Evolutionary conservation across 2,797 vertebrate genomes (phyloP).

Genomic region (Oreonectes daqikongensis): DNA sequence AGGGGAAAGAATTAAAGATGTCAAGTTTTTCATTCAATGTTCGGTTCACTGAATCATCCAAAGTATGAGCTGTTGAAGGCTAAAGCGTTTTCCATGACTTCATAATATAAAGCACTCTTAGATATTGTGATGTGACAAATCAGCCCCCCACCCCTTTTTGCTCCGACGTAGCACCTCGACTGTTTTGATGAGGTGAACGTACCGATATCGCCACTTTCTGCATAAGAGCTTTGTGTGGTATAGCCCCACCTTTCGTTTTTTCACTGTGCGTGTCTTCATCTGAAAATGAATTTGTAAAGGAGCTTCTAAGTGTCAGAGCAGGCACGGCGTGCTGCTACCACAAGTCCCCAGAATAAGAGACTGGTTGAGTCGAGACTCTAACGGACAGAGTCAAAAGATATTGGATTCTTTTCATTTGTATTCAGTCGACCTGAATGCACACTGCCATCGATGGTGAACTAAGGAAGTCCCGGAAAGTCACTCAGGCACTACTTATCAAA

Average conservation of each 20-base stretch:
- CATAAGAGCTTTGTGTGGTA: conserved; percentile 74
- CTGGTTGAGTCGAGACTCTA: conserved; percentile 37
- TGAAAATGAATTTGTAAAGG: conserved; percentile 92
- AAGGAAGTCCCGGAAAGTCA: conserved; percentile 45
- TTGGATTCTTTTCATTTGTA: conserved; percentile 13
- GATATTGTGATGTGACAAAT: conserved; percentile 75
- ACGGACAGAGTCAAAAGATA: neutral
- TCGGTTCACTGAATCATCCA: conserved; percentile 22
- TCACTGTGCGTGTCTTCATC: conserved; percentile 73
- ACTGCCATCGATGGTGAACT: conserved; percentile 32
- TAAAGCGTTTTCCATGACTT: conserved; percentile 54
- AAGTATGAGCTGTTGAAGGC: conserved; percentile 52
- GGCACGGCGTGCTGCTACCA: conserved; percentile 86
- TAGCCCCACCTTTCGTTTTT: conserved; percentile 70
- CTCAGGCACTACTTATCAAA: conserved; percentile 38
- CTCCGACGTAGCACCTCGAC: conserved; percentile 60
- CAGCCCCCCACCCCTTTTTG: conserved; percentile 55
- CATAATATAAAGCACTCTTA: conserved; percentile 51
- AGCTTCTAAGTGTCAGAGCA: conserved; percentile 72
- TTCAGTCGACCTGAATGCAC: conserved; percentile 43
- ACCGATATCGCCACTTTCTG: conserved; percentile 76
- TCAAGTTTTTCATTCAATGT: conserved; percentile 42
- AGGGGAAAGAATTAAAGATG: conserved; percentile 47
- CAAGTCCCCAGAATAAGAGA: conserved; percentile 69
- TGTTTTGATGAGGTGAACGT: conserved; percentile 96